Percentiles rank a stretch among this genome's conserved stretches.
Conservation (phyloP, 2,797 vertebrate species). For the Chrosomus eos region DNA sequence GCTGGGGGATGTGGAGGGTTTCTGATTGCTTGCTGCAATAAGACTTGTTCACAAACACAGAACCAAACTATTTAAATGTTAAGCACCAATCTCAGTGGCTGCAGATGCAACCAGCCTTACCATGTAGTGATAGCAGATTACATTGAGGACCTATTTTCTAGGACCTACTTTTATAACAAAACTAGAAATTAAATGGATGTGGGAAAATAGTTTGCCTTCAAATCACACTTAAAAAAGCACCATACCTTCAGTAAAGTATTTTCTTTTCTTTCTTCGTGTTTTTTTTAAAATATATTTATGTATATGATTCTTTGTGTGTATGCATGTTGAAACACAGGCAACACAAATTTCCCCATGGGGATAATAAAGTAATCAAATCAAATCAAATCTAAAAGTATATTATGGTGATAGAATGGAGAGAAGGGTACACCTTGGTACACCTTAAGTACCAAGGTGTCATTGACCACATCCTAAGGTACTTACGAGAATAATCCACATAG, state of each 20-base stretch:
- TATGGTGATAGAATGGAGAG: background rate
- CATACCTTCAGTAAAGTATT: background rate
- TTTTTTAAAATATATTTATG: no score
- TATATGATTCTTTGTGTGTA: no score
- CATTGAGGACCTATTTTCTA: background rate
- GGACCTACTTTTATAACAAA: background rate
- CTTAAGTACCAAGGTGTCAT: background rate
- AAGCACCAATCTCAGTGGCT: background rate
- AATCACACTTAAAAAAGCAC: background rate
- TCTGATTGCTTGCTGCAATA: no score
- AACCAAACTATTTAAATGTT: background rate
- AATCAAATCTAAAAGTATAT: background rate
- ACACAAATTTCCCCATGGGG: no score
- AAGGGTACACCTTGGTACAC: no score
- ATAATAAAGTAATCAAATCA: no score
- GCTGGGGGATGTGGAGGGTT: no score
- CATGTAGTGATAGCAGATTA: background rate
- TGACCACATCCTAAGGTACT: slow-evolving; percentile 17
- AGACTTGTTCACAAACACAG: no score
- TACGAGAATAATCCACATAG: slow-evolving; percentile 76
- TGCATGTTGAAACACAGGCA: no score
- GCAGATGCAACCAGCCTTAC: background rate
- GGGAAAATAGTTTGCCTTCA: background rate
- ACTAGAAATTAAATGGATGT: background rate
- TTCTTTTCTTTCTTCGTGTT: no score